A percentile compares a stretch with the other conserved stretches of the same genome.
Conservation (phyloP, 2,888 invertebrate species). For the Aphelenchoides bicaudatus region DNA sequence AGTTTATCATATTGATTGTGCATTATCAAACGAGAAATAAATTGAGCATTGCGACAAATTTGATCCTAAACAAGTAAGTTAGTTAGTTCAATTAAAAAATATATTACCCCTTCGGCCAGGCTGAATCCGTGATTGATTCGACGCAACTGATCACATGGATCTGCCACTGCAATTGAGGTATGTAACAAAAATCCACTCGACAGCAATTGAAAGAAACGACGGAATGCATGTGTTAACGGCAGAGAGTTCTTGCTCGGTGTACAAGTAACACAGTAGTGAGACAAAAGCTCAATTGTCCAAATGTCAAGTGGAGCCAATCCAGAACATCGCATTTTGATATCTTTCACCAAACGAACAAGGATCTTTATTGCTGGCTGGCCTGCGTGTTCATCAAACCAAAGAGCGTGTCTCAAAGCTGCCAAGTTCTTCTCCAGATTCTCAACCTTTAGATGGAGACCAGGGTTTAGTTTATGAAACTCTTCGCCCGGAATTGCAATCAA, state of each 20-base stretch:
- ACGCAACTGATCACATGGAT: constrained; percentile 75
- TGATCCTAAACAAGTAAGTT: constrained; percentile 71
- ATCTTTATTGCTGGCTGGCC: constrained; percentile 72
- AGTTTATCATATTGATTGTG: constrained; percentile 13
- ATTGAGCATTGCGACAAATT: constrained; percentile 88
- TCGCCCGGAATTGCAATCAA: constrained; percentile 89
- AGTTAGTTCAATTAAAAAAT: no score
- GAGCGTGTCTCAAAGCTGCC: constrained; percentile 87
- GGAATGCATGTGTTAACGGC: constrained; percentile 84
- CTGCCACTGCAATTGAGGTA: constrained; percentile 70
- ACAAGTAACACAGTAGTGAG: constrained; percentile 71
- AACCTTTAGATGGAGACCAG: constrained; percentile 75
- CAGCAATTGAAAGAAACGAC: constrained; percentile 80
- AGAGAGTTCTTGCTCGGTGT: constrained; percentile 74
- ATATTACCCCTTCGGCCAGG: constrained; percentile 6
- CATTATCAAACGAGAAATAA: constrained; percentile 76
- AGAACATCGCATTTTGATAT: constrained; percentile 81
- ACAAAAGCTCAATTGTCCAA: constrained; percentile 89
- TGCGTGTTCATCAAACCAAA: constrained; percentile 97
- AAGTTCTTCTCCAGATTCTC: no score
- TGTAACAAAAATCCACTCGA: constrained; percentile 91
- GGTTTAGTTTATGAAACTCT: constrained; percentile 85
- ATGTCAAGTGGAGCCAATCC: constrained; percentile 85
- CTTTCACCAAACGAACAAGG: constrained; percentile 84
- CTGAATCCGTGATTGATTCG: constrained; percentile 30